Evolutionary conservation across 2,797 vertebrate species (phyloP).

Genomic region (Pangasius mekongensis): DNA sequence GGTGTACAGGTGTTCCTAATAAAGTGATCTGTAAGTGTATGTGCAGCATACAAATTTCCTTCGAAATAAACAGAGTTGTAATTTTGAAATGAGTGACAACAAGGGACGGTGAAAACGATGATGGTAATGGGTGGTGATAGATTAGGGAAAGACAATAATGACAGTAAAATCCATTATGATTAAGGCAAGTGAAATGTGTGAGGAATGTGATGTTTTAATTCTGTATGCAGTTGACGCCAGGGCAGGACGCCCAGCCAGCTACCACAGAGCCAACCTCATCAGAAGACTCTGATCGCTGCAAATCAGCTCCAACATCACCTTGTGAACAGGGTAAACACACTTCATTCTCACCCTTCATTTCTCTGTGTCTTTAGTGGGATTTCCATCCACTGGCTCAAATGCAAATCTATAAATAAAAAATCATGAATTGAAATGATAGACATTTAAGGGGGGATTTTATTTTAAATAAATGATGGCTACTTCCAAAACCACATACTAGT

Average conservation of each 20-base stretch:
- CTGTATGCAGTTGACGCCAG: slow-evolving; percentile 84
- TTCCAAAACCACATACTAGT: neutral
- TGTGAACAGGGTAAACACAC: slow-evolving; percentile 89
- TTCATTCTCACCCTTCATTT: slow-evolving; percentile 51
- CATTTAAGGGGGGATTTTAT: neutral
- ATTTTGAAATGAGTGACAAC: neutral
- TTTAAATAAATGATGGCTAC: neutral
- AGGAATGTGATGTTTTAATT: slow-evolving; percentile 20
- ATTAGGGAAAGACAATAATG: slow-evolving; percentile 14
- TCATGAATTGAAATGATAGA: neutral
- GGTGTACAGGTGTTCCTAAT: neutral
- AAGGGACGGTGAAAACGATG: neutral
- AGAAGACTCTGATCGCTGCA: slow-evolving; percentile 88
- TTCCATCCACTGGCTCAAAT: neutral
- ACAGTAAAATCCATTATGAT: slow-evolving; percentile 14
- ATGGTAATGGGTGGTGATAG: neutral
- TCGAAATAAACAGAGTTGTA: neutral
- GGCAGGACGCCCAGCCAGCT: slow-evolving; percentile 87
- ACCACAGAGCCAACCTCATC: slow-evolving; percentile 83
- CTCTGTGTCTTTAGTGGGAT: neutral
- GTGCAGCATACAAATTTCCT: too few species aligned
- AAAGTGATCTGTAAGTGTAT: neutral
- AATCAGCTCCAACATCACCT: slow-evolving; percentile 88
- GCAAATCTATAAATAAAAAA: neutral
- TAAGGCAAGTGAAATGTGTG: neutral